A percentile compares a stretch with the other conserved stretches of the same genome.
Evolutionary conservation across 2,113 vertebrate genomes (phyloP).

Genomic region (Pelvicachromis taeniatus): DNA sequence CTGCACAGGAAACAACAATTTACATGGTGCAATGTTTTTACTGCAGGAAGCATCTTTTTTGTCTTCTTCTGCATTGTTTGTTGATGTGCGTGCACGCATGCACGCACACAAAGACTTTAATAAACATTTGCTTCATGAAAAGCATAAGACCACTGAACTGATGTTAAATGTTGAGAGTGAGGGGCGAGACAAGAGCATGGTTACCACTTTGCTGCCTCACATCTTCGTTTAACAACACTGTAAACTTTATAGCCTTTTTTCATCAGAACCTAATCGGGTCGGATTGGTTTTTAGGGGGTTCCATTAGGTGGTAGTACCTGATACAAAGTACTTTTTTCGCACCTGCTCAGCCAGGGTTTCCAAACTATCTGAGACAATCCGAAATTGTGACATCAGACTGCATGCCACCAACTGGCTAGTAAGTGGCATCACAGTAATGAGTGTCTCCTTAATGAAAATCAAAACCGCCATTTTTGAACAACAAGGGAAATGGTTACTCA

Average conservation of each 20-base stretch:
- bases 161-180: neutral
- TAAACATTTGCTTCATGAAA: neutral
- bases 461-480: neutral
- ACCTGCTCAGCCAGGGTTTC: neutral
- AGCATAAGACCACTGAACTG: neutral
- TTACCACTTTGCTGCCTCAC: neutral
- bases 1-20: conserved; percentile 23
- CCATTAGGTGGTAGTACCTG: neutral
- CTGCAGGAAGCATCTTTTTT: neutral
- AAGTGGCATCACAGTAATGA: neutral
- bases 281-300: neutral
- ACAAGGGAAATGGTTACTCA: neutral
- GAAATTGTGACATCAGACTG: neutral
- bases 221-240: neutral
- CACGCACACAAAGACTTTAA: neutral
- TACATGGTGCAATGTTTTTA: rapidly evolving
- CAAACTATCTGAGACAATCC: neutral
- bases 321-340: neutral
- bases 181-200: neutral
- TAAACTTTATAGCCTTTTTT: neutral
- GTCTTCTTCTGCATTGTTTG: neutral
- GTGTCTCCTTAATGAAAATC: neutral
- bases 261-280: neutral
- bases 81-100: neutral
- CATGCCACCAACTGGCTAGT: neutral